phyloP scores from a whole-genome alignment of 2,113 vertebrate species.

The Calonectris borealis region DNA sequence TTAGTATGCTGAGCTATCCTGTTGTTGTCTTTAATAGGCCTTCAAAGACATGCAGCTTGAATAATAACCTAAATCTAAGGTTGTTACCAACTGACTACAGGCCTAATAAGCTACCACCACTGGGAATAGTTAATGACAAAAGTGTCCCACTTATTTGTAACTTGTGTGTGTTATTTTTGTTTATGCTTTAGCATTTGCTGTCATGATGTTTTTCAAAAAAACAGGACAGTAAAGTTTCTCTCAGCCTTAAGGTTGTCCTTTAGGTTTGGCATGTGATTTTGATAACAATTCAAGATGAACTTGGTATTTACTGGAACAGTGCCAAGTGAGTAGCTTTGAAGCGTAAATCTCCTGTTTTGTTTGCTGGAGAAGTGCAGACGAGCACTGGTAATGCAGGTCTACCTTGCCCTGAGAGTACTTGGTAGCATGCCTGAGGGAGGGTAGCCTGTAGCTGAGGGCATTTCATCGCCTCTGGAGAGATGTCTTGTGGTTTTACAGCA shows the following conservation, averaged over 20 bases:
- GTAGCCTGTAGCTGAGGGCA: not conserved
- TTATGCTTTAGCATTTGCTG: not conserved
- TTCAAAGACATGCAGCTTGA: not conserved
- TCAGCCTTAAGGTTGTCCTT: not conserved
- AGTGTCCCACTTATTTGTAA: not conserved
- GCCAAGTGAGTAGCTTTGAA: not conserved
- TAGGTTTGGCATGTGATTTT: not conserved
- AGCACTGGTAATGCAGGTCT: not conserved
- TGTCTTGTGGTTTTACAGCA: not conserved
- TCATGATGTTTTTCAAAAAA: not conserved
- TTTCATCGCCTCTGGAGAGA: not conserved
- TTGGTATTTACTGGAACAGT: not conserved
- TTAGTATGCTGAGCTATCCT: not conserved
- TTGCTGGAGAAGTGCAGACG: not conserved
- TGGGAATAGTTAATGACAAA: not conserved
- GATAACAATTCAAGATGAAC: not conserved
- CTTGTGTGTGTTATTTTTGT: not conserved
- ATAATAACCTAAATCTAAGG: not conserved
- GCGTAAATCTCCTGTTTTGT: not conserved
- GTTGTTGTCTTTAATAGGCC: not conserved
- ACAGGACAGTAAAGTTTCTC: not conserved
- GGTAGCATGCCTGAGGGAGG: not conserved
- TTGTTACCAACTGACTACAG: not conserved
- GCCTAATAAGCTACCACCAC: not conserved
- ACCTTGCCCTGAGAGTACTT: not conserved